Base-by-base conservation (phyloP, 2,888 invertebrate species). In the Abscondita cerata region DNA sequence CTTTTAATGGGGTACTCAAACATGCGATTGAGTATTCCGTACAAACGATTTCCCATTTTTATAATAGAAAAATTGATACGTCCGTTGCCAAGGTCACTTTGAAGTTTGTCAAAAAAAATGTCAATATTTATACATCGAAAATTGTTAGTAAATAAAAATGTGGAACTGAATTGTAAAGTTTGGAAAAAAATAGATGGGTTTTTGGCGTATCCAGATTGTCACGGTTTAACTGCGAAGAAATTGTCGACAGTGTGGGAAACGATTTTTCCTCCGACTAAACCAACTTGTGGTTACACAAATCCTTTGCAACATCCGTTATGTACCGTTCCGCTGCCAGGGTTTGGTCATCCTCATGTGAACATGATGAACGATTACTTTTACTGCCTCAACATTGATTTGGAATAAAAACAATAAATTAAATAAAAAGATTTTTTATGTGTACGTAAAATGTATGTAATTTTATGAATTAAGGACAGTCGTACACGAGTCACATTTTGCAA, bases 1-100 rank as follows among this genome's bases (percentile, higher is more conserved):
- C 85, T 80, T 70, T 85, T 85, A 33, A 85, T 85, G 0, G 85
- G 85, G 69, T 85, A 85, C 69, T 85, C 84, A 66, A 85, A 84
- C 16, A 85, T 70, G 15, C 83, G 78, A 13, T 81, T 81, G 51
- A 84, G 78, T 12, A 83, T 70, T 13, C 77, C 70, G 68, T 82
- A 82, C 1, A 84, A 66, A 65, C 82, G 80, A 52, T 82, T 81
- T 12, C 85, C 85, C 85, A 85, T 84, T 51, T 52, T 75, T 82
- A 83, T 82, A 83, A 6, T 25, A 6, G 2, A 25, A 4, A 25
- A 25, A 25, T 25, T 25, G 25, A 25, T 6, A 25, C 4, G 6
- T 25, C 4, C 25, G 25, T 25, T 25, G 25, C 25, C 6, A 25
- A 25, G 25, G 25, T 25, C 13, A n/a, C 2, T 33, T 18, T 2